Percentiles rank a stretch among this genome's conserved stretches.
phyloP scores from a whole-genome alignment of 1,140 invertebrate genomes.

The Prorops nasuta region DNA sequence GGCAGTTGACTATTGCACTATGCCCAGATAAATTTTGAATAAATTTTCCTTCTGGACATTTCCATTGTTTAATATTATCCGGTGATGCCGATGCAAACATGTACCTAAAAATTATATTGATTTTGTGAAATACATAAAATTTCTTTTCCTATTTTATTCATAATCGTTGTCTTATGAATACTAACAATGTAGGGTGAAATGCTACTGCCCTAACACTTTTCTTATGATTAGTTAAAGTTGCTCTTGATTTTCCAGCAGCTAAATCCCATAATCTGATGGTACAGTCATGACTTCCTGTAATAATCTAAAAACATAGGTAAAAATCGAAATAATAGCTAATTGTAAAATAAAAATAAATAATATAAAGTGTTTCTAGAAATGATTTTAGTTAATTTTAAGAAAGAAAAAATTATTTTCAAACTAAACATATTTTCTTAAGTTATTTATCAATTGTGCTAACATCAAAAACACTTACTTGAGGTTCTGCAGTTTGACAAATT shows the following conservation, averaged over 20 bases:
- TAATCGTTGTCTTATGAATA: too few relatives aligned
- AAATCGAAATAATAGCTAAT: too few relatives aligned
- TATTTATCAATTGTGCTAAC: not conserved
- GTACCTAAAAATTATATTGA: constrained; percentile 66
- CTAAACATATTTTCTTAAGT: too few relatives aligned
- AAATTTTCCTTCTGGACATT: constrained; percentile 96
- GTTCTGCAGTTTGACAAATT: constrained; percentile 87
- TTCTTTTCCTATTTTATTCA: too few relatives aligned
- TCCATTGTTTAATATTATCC: constrained; percentile 99
- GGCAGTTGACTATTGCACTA: constrained; percentile 95
- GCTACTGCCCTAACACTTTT: constrained; percentile 93
- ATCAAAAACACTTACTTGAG: constrained; percentile 66
- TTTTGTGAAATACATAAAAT: constrained; percentile 13
- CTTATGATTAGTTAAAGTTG: constrained; percentile 98
- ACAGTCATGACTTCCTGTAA: constrained; percentile 81
- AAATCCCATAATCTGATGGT: constrained; percentile 96
- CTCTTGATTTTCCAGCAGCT: constrained; percentile 90
- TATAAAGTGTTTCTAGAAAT: too few relatives aligned
- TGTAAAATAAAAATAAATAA: too few relatives aligned
- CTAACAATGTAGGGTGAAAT: constrained; percentile 84
- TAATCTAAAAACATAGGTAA: constrained; percentile 55
- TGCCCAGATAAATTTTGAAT: constrained; percentile 97
- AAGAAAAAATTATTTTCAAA: too few relatives aligned
- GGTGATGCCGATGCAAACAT: constrained; percentile 98
- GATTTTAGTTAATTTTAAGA: too few relatives aligned